phyloP scores from a whole-genome alignment of 2,113 vertebrate species.

The Rhabdornis inornatus region DNA sequence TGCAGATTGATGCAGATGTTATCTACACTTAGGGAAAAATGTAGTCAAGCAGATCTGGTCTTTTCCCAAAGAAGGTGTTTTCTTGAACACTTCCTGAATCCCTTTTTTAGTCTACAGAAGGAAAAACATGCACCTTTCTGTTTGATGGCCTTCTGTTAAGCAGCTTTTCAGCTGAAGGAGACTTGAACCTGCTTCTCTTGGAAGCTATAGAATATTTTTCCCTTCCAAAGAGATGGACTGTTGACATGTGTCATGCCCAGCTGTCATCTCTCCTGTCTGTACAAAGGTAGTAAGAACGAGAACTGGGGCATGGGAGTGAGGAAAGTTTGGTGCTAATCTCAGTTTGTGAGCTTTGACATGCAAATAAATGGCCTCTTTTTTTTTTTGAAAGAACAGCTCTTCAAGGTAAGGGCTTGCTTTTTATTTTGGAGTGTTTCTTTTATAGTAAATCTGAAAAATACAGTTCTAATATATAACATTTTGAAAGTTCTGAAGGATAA shows the following conservation, averaged over 20 bases:
- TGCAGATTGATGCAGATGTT: background rate
- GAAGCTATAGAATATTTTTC: background rate
- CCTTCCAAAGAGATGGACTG: background rate
- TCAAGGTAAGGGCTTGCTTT: background rate
- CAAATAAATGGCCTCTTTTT: background rate
- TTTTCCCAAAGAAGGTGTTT: background rate
- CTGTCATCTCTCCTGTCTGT: background rate
- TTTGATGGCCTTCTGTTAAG: background rate
- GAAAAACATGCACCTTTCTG: accelerated
- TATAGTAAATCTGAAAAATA: background rate
- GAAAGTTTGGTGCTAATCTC: background rate
- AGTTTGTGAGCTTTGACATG: background rate
- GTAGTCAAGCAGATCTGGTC: background rate
- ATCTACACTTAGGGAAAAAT: background rate
- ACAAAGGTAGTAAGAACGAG: background rate
- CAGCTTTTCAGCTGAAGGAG: background rate
- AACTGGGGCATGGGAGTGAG: background rate
- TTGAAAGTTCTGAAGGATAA: background rate
- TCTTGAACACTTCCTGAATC: background rate
- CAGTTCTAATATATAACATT: background rate
- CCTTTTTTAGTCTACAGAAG: background rate
- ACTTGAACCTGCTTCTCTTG: background rate
- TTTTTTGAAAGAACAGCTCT: background rate
- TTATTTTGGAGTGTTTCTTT: background rate
- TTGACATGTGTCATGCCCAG: background rate